Evolutionary conservation across 2,797 vertebrate genomes (phyloP).

Genomic region (Clarias fuscus): DNA sequence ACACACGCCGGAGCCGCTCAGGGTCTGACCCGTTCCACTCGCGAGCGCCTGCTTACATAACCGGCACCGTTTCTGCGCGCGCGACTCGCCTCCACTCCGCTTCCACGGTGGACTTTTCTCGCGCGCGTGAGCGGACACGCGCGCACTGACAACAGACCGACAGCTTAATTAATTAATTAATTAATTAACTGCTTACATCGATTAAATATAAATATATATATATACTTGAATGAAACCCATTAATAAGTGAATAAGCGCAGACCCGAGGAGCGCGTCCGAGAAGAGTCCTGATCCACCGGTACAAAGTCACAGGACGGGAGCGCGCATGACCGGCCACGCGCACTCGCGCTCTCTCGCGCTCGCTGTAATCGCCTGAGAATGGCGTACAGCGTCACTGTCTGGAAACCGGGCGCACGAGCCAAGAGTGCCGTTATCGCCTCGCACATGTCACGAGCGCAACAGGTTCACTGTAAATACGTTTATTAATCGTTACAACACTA

Average conservation of each 20-base stretch:
- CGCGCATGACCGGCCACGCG: slow-evolving; percentile 4
- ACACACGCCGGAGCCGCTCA: background rate
- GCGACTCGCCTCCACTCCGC: slow-evolving; percentile 16
- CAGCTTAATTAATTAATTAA: too few relatives aligned
- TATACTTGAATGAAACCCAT: background rate
- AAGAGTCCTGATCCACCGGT: background rate
- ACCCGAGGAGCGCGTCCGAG: background rate
- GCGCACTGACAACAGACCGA: background rate
- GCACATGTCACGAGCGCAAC: slow-evolving; percentile 14
- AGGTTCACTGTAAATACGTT: background rate
- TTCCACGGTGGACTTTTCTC: slow-evolving; percentile 38
- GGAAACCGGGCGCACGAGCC: slow-evolving; percentile 24
- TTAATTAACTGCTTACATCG: too few relatives aligned
- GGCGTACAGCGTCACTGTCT: slow-evolving; percentile 39
- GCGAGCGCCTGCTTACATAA: slow-evolving; percentile 62
- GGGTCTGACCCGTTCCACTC: background rate
- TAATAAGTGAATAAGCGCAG: background rate
- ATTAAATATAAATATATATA: too few relatives aligned
- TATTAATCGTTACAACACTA: background rate
- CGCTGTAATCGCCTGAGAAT: slow-evolving; percentile 51
- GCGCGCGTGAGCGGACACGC: slow-evolving; percentile 51
- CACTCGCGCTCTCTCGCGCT: background rate
- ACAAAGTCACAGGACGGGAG: slow-evolving; percentile 1
- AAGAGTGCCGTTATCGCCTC: slow-evolving; percentile 10
- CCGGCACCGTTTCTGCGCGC: slow-evolving; percentile 64